Evolutionary conservation across 2,888 invertebrate species (phyloP), one percentile per base, ranked within the genome.

Genomic region (Lochmaea crataegi): DNA sequence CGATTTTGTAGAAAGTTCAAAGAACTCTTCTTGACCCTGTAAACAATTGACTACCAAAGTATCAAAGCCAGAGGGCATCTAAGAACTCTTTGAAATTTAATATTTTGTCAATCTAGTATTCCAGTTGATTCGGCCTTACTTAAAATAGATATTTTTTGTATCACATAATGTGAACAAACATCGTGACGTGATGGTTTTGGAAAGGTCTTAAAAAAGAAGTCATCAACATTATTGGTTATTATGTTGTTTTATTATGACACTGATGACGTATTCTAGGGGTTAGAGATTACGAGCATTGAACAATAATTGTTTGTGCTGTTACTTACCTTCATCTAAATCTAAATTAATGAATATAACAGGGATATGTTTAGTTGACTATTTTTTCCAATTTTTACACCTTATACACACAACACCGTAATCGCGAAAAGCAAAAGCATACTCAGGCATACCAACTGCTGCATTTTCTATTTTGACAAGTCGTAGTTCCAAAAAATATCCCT

Each of bases 261-360:
- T 53, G 69, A 53, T 68, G 69, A 63, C 69, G 61, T 63, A 70
- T 53, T 70, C 61, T 64, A 51, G 11, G 51, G 26, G 68, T 32
- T 26, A 16, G 16, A 12, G 12, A n/a, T 32, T 26, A n/a, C 14
- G 10, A 14, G 16, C 12, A 32, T 14, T 42, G 14, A 32, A 16
- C 12, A 65, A 18, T 26, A 41, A 65, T 16, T 2, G 10, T 58
- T 42, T 56, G 42, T 68, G 58, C 41, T 63, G 6, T 58, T 22
- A 66, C 77, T 82, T 83, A 86, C 86, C 86, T 86, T 86, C 86
- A 86, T 86, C 86, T 85, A 86, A 85, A 84, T 82, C 85, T 83
- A 79, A 82, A 81, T 83, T 83, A 81, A 78, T 80, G 79, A 80
- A 82, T 81, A 82, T 82, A 81, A 79, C 80, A 81, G 73, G 81